Base-by-base conservation (phyloP, 2,797 vertebrate genomes). In the Cossypha polioptera region DNA sequence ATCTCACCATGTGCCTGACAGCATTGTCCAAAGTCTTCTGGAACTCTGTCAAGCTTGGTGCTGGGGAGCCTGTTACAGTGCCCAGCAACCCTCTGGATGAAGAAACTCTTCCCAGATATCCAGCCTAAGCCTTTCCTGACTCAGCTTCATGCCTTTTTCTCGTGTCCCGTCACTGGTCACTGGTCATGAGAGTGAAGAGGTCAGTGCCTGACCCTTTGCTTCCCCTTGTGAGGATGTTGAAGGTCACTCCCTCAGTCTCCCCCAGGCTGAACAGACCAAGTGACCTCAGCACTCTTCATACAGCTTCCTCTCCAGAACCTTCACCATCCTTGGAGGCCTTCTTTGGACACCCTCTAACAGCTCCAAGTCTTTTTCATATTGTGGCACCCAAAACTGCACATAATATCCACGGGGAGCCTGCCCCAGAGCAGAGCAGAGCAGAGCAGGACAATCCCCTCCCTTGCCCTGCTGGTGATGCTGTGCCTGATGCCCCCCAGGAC, bases 321-420 rank as follows among this genome's bases (percentile, higher is more conserved):
- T 68, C 77, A 48, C 18, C 22, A 29, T 55, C 16, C 35, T 81
- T 0, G 11, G 6, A 42, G 8, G 15, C 16, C 11, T 31, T 18
- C 29, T 28, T 33, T 68, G 31, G 4, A 42, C 26, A 10, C 3
- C 2, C 22, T 67, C 48, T 36, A 20, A 62, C 8, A 43, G 16
- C 13, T 68, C 3, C 55, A n/a, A 43, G 5, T 16, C 22, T 24
- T 68, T 88, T 12, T 50, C 1, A 9, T 10, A 29, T 13, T 45
- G n/a, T 26, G 7, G 13, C 13, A 24, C 11, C 24, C 57, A 38
- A 1, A 76, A 2, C 63, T 50, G 35, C 15, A 13, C 40, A 17
- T 42, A 50, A 24, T 4, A 28, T 16, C 24, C 0, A 0, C 29
- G 31, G 11, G 10, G 48, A n/a, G 36, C 24, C 48, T 0, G 0